Base-by-base conservation (phyloP, 37 sponge, comb jelly and placozoan species). In the Spongilla lacustris region DNA sequence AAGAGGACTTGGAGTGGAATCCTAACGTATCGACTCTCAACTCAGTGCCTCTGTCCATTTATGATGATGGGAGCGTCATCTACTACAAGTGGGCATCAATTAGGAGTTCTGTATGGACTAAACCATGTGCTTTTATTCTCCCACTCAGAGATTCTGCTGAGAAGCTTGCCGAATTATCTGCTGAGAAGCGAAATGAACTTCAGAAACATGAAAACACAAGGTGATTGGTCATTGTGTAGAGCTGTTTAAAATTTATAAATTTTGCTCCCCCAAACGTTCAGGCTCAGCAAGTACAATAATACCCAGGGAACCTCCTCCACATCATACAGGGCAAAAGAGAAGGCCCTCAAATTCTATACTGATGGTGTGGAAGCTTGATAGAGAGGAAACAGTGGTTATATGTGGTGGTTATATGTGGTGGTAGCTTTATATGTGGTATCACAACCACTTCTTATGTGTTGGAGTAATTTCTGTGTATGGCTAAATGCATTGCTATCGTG, bases 1-100 rank as follows among this genome's bases (percentile, higher is more conserved):
- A 95, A n/a, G 85, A 84, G 27, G 94, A 97, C 0, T 70, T 93
- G 48, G 89, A 96, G 30, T 97, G 98, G 98, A 88, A 95, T 73
- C 96, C 96, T 5, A 48, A 67, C 0, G 87, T 86, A 27, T 36
- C 83, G 19, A 67, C 77, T 30, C 72, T 96, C 75, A 85, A 37
- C 50, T 75, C 84, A 33, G 49, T 68, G 37, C 96, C 96, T 0
- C 80, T 96, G 13, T 90, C 89, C 72, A 84, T 96, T n/a, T 84
- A 89, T 68, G 92, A 95, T 37, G 97, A 96, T 87, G 97, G 97
- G 28, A 74, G 78, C 17, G 80, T 96, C 27, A 35, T 96, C 77
- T 96, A 92, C 73, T 96, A 75, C 85, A 94, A 93, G 95, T 95
- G 26, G 69, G 94, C 81, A 27, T 33, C 24, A 28, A 68, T 67